Evolutionary conservation across 2,888 invertebrate species (phyloP).

Genomic region (Caenorhabditis sp.): DNA sequence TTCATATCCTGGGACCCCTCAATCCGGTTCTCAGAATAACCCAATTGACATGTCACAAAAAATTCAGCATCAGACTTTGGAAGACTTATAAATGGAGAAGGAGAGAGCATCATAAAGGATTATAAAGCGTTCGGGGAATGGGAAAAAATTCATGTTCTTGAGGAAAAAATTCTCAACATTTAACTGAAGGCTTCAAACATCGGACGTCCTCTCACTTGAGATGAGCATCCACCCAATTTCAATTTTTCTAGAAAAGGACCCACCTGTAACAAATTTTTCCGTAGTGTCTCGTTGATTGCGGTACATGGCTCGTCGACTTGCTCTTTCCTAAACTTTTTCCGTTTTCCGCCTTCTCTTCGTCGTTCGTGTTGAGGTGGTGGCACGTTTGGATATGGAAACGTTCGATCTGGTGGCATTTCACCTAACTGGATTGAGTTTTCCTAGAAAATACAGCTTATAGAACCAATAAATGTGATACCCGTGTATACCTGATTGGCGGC

Average conservation of each 20-base stretch:
- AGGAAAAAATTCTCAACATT: not conserved
- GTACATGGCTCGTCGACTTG: slow-evolving; percentile 65
- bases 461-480: not conserved
- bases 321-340: slow-evolving; percentile 66
- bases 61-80: not conserved
- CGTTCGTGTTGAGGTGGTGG: slow-evolving; percentile 48
- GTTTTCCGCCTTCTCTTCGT: slow-evolving; percentile 53
- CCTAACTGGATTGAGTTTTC: slow-evolving; percentile 55
- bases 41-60: not conserved
- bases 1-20: not conserved
- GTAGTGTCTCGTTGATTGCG: slow-evolving; percentile 75
- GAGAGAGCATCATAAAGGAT: slow-evolving; percentile 19
- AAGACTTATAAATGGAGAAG: not conserved
- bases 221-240: not conserved
- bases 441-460: slow-evolving; percentile 5
- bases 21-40: slow-evolving; percentile 22
- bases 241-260: not conserved
- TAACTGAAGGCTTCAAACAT: slow-evolving; percentile 35
- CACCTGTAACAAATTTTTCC: slow-evolving; percentile 78
- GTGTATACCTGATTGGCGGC: slow-evolving; percentile 73
- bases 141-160: slow-evolving; percentile 5
- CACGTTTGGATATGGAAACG: slow-evolving; percentile 31
- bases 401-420: slow-evolving; percentile 52
- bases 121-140: no score
- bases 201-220: slow-evolving; percentile 3